Percentiles rank a stretch among this genome's conserved stretches.
Evolutionary conservation across 2,888 invertebrate genomes (phyloP).

Genomic region (Carterocephalus palaemon): DNA sequence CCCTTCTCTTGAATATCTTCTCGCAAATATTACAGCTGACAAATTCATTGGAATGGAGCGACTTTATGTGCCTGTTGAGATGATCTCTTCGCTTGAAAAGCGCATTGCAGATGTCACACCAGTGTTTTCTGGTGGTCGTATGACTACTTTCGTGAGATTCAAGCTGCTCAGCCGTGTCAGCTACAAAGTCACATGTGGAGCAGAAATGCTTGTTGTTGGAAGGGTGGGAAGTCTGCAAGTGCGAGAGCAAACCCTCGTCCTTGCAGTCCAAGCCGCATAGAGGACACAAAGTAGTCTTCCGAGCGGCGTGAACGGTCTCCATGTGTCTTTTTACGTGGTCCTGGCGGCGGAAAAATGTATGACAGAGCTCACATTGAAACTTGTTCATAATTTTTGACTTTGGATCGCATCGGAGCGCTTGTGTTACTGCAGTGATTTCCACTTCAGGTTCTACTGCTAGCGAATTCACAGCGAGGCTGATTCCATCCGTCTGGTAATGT

Average conservation of each 20-base stretch:
- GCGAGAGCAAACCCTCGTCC: slow-evolving; percentile 43
- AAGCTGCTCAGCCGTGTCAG: slow-evolving; percentile 33
- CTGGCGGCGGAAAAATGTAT: slow-evolving; percentile 42
- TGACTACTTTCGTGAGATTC: slow-evolving; percentile 46
- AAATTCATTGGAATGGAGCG: slow-evolving; percentile 46
- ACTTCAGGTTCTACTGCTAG: too few species aligned
- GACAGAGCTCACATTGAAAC: slow-evolving; percentile 41
- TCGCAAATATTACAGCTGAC: slow-evolving; percentile 47
- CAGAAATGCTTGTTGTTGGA: slow-evolving; percentile 40
- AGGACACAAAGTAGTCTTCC: slow-evolving; percentile 42
- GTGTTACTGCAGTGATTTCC: too few species aligned
- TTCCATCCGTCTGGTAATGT: too few species aligned
- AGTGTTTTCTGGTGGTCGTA: slow-evolving; percentile 36
- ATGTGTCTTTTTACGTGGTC: slow-evolving; percentile 54
- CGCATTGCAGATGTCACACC: slow-evolving; percentile 45
- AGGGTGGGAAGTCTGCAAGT: slow-evolving; percentile 45
- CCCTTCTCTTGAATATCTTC: slow-evolving; percentile 49
- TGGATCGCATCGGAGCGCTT: neutral
- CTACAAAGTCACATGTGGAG: slow-evolving; percentile 41
- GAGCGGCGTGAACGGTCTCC: slow-evolving; percentile 41
- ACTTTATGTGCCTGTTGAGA: slow-evolving; percentile 52
- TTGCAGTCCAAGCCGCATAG: slow-evolving; percentile 45
- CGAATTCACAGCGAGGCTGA: too few species aligned
- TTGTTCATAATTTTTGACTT: neutral
- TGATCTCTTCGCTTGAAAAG: slow-evolving; percentile 54